These are phyloP conservation scores for Prorops nasuta DNA, from an alignment of 1,140 invertebrate genomes.

Conservation along the genomic window DNA sequence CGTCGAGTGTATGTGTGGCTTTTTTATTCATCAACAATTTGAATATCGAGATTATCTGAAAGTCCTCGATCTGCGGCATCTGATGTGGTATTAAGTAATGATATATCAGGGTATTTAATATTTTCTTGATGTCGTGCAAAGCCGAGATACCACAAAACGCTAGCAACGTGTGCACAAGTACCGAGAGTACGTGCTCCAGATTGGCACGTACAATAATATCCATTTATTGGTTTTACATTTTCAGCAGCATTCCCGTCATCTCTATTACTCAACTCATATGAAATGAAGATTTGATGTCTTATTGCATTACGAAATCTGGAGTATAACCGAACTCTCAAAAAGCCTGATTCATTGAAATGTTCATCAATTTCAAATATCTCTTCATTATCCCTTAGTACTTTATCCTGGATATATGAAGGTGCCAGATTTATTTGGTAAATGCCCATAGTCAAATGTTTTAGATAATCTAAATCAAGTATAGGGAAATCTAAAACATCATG, in stretches of 20 bases:
- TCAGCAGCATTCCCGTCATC: conserved; percentile 3
- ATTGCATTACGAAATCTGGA: conserved; percentile 6
- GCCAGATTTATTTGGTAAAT: conserved; percentile 9
- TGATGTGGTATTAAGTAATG: too few species aligned
- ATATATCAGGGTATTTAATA: conserved; percentile 13
- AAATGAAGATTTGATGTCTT: conserved; percentile 7
- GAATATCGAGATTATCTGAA: too few species aligned
- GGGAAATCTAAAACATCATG: not conserved
- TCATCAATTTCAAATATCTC: conserved; percentile 12
- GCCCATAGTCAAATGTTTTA: conserved; percentile 7
- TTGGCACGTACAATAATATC: conserved; percentile 3
- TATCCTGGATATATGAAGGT: conserved; percentile 8
- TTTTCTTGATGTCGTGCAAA: conserved; percentile 7
- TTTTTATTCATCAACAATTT: too few species aligned
- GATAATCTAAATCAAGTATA: not conserved
- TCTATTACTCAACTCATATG: conserved; percentile 1
- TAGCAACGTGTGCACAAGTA: conserved; percentile 13
- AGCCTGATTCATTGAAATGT: conserved; percentile 4
- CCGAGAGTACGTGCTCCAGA: conserved; percentile 10
- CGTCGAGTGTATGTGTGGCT: too few species aligned
- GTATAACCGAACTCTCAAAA: conserved; percentile 3
- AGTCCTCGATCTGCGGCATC: too few species aligned
- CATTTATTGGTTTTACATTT: conserved; percentile 4
- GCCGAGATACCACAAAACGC: conserved; percentile 16
- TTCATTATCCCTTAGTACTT: conserved; percentile 11